Evolutionary conservation across 2,113 vertebrate genomes (phyloP), one percentile per base, ranked within the genome.

Genomic region (Rhinoptilus africanus): DNA sequence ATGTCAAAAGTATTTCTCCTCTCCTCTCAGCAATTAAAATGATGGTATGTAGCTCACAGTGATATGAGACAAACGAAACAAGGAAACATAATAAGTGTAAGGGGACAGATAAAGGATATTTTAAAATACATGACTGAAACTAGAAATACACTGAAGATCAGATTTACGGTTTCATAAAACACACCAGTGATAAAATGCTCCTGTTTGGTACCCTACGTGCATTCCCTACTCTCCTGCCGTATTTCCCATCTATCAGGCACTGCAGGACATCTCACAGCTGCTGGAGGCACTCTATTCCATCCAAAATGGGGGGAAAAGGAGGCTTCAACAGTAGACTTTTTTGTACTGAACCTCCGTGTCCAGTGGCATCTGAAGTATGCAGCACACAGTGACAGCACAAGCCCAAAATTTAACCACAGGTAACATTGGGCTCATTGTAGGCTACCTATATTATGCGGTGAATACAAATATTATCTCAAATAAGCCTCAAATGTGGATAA

Each of bases 21-120:
- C 30, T 75, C 28, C 35, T 71, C 45, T 67, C 16, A n/a, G 56
- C 48, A 64, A 56, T 34, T 63, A 71, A 77, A 72, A 48, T 1
- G 8, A 64, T 0, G 0, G 8, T 47, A 66, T 1, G 37, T 2
- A 88, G 60, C 64, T 78, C 51, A 8, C 15, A 50, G 59, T 8
- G 34, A 63, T 26, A 22, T 0, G 3, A 57, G 39, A 88, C 4
- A 34, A 89, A 71, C 15, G 13, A 79, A 84, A 68, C 0, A 1
- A 56, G 8, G 20, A 67, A 75, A 60, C 17, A 19, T 8, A 75
- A 30, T 0, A 54, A 63, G 37, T 26, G 20, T 27, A 34, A 60
- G 10, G 20, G 26, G 21, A 75, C 23, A 91, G 8, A 68, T 41
- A 82, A 43, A 32, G 20, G 24, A 5, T 16, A 48, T 62, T 73